Base-by-base conservation (phyloP, 2,797 vertebrate genomes). In the Labeo calbasu region DNA sequence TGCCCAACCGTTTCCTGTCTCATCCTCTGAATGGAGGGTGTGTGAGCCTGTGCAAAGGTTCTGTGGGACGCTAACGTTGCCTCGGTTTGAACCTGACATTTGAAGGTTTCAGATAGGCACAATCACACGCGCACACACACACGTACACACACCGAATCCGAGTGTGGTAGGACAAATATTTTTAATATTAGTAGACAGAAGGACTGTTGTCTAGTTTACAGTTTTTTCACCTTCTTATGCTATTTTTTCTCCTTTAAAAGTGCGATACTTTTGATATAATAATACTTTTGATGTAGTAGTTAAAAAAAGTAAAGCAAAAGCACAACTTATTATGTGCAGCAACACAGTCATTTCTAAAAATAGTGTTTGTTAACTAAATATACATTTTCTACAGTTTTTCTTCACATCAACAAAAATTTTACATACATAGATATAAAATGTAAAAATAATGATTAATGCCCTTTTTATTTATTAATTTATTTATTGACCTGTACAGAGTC, bases 21-120 rank as follows among this genome's bases (percentile, higher is more conserved):
- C 91, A 91, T 91, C 84, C 55, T 90, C 91, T 87, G 78, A 91
- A 94, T 92, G 92, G 90, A 92, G 87, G 87, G 61, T 85, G 84
- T 91, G 92, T 88, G 91, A 86, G 59, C 88, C 92, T 84, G 84
- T 55, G 66, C 15, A 72, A 68, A 81, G 78, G 50, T 73, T 89
- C 88, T 87, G 88, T 87, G 84, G 86, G 90, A 85, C 86, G 15
- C 15, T 65, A 15, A 65, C 32, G 28, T 65, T 65, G 28, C 86
- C 84, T 88, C 90, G 88, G 85, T 81, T 91, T 90, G 84, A 88
- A 88, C 84, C 82, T 86, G 88, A 93, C 88, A 86, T 87, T 89
- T 91, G 89, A 85, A 89, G 82, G 88, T 92, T 92, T 91, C 40
- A 70, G 14, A 69, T 25, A 75, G 43, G 80, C 71, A 77, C 32